phyloP scores from a whole-genome alignment of 1,140 invertebrate species.

The Drosophila mojavensis region DNA sequence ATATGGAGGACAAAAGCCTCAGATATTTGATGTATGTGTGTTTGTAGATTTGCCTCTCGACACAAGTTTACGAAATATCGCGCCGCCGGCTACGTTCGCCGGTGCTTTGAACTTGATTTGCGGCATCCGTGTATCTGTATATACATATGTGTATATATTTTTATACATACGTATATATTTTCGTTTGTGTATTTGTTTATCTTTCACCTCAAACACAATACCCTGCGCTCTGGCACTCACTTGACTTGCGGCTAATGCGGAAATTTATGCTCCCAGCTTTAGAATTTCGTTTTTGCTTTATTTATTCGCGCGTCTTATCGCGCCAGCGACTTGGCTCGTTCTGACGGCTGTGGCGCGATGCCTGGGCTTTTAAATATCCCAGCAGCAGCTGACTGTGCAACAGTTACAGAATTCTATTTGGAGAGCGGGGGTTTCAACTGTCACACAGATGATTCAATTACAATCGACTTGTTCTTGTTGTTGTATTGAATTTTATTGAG shows the following conservation, averaged over 20 bases:
- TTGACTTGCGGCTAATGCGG: slow-evolving; percentile 65
- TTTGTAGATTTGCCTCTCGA: slow-evolving; percentile 15
- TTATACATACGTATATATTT: background rate
- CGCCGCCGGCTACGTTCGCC: slow-evolving; percentile 41
- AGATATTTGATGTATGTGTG: background rate
- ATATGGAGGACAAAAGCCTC: slow-evolving; percentile 53
- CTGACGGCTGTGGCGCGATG: slow-evolving; percentile 30
- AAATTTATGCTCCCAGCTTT: slow-evolving; percentile 66
- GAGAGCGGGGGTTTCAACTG: background rate
- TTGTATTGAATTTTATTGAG: background rate
- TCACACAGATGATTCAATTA: slow-evolving; percentile 7
- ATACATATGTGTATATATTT: background rate
- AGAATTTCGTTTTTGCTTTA: background rate
- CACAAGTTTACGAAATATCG: slow-evolving; percentile 33
- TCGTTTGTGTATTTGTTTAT: slow-evolving; percentile 33
- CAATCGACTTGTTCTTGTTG: background rate
- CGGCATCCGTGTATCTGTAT: slow-evolving; percentile 49
- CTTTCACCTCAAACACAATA: slow-evolving; percentile 30
- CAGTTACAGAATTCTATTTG: background rate
- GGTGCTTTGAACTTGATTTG: slow-evolving; percentile 71
- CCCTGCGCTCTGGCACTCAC: slow-evolving; percentile 39
- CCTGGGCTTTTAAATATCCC: slow-evolving; percentile 39
- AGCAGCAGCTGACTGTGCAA: background rate
- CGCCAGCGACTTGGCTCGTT: slow-evolving; percentile 52
- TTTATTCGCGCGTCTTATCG: slow-evolving; percentile 53